These are phyloP conservation scores for Rhinolophus ferrumequinum DNA, from an alignment of 2,113 vertebrate genomes.

Conservation along the genomic window DNA sequence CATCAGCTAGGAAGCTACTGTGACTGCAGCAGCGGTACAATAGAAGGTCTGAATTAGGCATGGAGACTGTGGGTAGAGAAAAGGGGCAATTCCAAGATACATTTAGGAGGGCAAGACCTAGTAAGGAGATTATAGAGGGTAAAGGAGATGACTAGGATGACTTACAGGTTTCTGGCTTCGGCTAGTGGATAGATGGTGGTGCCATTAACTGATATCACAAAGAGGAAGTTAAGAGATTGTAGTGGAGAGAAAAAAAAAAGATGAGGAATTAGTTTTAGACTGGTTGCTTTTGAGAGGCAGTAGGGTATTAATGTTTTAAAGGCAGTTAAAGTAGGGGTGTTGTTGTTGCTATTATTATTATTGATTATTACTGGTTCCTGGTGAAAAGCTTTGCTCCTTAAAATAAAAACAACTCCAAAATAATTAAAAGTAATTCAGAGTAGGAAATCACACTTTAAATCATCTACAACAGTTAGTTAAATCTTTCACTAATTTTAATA, in stretches of 20 bases:
- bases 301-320: constrained; percentile 1
- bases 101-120: not conserved
- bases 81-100: not conserved
- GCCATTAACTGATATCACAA: not conserved
- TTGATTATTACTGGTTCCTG: not conserved
- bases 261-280: not conserved
- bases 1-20: not conserved
- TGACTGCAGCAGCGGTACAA: not conserved
- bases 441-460: constrained; percentile 36
- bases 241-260: not conserved
- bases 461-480: not conserved
- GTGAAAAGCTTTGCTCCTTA: constrained; percentile 25
- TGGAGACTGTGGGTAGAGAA: not conserved
- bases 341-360: not conserved
- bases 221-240: not conserved
- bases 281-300: not conserved
- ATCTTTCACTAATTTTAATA: constrained; percentile 34
- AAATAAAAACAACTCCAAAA: constrained; percentile 42
- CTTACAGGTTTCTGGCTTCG: not conserved
- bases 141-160: not conserved
- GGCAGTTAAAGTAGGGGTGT: not conserved
- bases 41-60: not conserved
- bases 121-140: not conserved
- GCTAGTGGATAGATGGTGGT: not conserved
- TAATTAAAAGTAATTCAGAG: constrained; percentile 21